Conservation (phyloP, 1,140 invertebrate species). For the Diploscapter pachys region DNA sequence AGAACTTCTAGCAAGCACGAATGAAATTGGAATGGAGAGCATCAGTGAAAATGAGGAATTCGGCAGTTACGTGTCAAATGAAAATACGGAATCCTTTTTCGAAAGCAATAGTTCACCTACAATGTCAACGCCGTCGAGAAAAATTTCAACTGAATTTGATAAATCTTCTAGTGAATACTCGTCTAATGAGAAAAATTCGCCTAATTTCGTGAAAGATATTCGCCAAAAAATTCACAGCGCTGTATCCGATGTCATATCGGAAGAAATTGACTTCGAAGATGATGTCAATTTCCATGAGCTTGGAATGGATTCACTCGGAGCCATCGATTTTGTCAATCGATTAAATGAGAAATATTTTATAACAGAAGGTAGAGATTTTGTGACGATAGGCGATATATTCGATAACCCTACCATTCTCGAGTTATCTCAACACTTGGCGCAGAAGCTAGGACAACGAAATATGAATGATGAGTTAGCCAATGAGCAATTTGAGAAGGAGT, state of each 20-base stretch:
- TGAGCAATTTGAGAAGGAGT: no score
- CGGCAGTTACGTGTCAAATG: background rate
- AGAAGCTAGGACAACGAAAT: background rate
- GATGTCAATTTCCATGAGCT: constrained; percentile 32
- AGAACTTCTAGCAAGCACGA: background rate
- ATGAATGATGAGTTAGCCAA: no score
- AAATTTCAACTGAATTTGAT: background rate
- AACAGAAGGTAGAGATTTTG: constrained; percentile 8
- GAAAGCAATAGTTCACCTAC: no score
- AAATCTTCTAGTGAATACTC: background rate
- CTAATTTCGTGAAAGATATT: background rate
- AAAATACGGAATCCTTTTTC: background rate
- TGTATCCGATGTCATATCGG: constrained; percentile 1
- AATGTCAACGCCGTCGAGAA: background rate
- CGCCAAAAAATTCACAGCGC: background rate
- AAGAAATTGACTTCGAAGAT: constrained; percentile 11
- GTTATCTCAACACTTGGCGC: constrained; percentile 20
- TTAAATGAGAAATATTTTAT: constrained; percentile 33
- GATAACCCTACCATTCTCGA: constrained; percentile 35
- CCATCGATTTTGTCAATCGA: constrained; percentile 37
- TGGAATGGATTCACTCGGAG: constrained; percentile 35
- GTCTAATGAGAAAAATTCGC: background rate
- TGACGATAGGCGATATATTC: constrained; percentile 32
- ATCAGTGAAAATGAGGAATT: constrained; percentile 1
- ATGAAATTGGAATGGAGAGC: background rate